Percentiles rank a stretch among this genome's conserved stretches.
Conservation (phyloP, 2,888 invertebrate genomes). For the Phalangium opilio region DNA sequence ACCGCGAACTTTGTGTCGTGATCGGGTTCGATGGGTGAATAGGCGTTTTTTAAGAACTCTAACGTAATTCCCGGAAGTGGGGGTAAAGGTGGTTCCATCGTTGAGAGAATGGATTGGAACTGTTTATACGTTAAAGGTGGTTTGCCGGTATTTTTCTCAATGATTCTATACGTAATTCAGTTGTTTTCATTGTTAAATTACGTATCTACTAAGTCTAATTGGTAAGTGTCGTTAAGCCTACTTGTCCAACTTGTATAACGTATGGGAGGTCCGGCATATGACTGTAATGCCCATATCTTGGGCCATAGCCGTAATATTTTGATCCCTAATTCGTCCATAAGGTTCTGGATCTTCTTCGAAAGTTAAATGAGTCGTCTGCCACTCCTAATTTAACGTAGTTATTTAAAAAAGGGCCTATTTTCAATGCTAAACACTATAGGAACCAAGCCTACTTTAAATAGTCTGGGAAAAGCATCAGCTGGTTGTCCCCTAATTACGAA, state of each 20-base stretch:
- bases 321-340: slow-evolving; percentile 66
- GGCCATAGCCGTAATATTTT: slow-evolving; percentile 63
- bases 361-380: slow-evolving; percentile 64
- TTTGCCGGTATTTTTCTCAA: slow-evolving; percentile 60
- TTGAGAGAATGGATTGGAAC: slow-evolving; percentile 61
- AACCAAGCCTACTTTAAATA: slow-evolving; percentile 44
- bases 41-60: slow-evolving; percentile 42
- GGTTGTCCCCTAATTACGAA: slow-evolving; percentile 79
- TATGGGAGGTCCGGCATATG: slow-evolving; percentile 58
- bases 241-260: slow-evolving; percentile 61
- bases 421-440: not conserved
- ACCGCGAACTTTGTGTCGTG: slow-evolving; percentile 71
- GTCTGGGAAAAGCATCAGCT: slow-evolving; percentile 64
- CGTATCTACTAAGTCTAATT: too few species aligned
- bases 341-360: slow-evolving; percentile 86
- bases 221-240: too few species aligned
- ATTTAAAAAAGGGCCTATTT: not conserved
- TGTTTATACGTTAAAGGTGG: slow-evolving; percentile 73
- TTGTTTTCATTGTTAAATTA: too few species aligned
- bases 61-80: slow-evolving; percentile 44
- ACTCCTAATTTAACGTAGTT: slow-evolving; percentile 39
- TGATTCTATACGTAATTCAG: slow-evolving; percentile 51
- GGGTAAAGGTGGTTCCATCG: slow-evolving; percentile 54
- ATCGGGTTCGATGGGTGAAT: slow-evolving; percentile 53
- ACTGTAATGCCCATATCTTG: slow-evolving; percentile 62